Evolutionary conservation across 2,888 invertebrate species (phyloP), one percentile per base, ranked within the genome.

Genomic region (Polydrusus cervinus): DNA sequence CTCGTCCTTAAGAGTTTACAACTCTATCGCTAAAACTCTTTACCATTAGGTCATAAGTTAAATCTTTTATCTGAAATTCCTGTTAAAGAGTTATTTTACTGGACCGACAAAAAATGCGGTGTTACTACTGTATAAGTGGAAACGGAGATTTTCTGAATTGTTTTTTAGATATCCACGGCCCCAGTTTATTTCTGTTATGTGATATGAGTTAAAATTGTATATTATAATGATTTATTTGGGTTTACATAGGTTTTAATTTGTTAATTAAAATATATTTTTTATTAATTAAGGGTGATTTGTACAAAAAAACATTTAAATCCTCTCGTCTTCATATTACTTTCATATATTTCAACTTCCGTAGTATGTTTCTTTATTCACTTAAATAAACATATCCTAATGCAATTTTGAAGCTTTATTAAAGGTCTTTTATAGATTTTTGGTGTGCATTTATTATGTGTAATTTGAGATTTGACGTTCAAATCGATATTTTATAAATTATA

Each of bases 61-160:
- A 70, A 70, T 74, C 69, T 74, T 69, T 74, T 70, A 70, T 69
- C 74, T 74, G 64, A 74, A 70, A 74, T 74, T 74, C 74, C 64
- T 65, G 64, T 70, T 69, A 60, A 70, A 65, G 70, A 74, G 74
- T 65, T 74, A 74, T 74, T 74, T 65, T 60, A 74, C 74, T 65
- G 70, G 74, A 70, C 70, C 74, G 65, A 65, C 65, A 70, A 69
- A 74, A 74, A 70, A 74, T 74, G 74, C 74, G 65, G 74, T 57
- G 65, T 70, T 74, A 74, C 74, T 74, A 74, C 74, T 74, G 74
- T 74, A 74, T 74, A 74, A 74, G 74, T 74, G 74, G 74, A 70
- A 74, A 70, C 70, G 25, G 70, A 74, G 74, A 74, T 74, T 70
- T 69, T 74, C 60, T 57, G 74, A 74, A 74, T 74, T 74, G 69